phyloP scores from a whole-genome alignment of 2,113 vertebrate genomes.

The Thamnaconus septentrionalis region DNA sequence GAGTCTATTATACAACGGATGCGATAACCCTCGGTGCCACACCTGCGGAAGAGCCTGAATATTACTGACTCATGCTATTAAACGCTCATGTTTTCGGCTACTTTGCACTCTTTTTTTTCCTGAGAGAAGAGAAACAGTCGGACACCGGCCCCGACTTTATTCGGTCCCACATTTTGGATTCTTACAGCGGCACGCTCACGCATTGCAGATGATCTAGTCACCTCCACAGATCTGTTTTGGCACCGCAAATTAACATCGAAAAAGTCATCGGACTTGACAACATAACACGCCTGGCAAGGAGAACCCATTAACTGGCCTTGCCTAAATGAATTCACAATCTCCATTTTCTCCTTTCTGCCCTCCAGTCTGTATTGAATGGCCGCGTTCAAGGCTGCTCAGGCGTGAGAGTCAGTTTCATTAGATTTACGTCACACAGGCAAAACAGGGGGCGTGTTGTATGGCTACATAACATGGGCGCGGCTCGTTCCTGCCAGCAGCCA shows the following conservation, averaged over 20 bases:
- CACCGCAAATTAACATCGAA: background rate
- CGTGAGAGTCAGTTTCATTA: slow-evolving; percentile 47
- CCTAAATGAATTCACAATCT: slow-evolving; percentile 42
- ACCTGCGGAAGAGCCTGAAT: slow-evolving; percentile 28
- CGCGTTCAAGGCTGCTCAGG: slow-evolving; percentile 24
- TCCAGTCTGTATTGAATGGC: slow-evolving; percentile 26
- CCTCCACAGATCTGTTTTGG: slow-evolving; percentile 2
- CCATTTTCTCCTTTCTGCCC: slow-evolving; percentile 19
- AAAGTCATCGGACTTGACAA: slow-evolving; percentile 11
- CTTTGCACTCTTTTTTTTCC: too few relatives aligned
- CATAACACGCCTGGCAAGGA: slow-evolving; percentile 20
- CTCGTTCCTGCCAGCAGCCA: slow-evolving; percentile 22
- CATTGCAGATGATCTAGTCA: slow-evolving; percentile 7
- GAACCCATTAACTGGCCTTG: slow-evolving; percentile 44
- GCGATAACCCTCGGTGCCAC: slow-evolving; percentile 45
- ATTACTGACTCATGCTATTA: slow-evolving; percentile 3
- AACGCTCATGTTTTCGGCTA: too few relatives aligned
- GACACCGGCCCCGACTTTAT: background rate
- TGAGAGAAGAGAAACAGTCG: too few relatives aligned
- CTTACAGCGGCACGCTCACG: too few relatives aligned
- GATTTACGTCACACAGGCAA: slow-evolving; percentile 40
- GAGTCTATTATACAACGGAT: slow-evolving; percentile 35
- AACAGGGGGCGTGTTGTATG: slow-evolving; percentile 24
- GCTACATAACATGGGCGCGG: slow-evolving; percentile 22
- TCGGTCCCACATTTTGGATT: too few relatives aligned